A percentile compares a stretch with the other conserved stretches of the same genome.
Evolutionary conservation across 92 coral and sea anemone genomes (phyloP).

Genomic region (Actinostola sp.): DNA sequence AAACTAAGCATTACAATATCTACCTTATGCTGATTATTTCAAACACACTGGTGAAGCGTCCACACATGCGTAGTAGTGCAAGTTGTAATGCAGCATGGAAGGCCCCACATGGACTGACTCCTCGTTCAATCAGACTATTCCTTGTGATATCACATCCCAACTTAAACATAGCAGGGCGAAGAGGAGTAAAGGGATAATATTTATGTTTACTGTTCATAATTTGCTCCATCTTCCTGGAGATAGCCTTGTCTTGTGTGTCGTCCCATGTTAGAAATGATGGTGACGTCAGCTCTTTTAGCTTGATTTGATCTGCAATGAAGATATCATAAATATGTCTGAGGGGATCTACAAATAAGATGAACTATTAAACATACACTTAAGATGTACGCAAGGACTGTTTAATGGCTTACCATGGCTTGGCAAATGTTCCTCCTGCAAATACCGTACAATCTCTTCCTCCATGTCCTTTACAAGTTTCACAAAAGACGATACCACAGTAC

Average conservation of each 20-base stretch:
- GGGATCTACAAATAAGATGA: too few species aligned
- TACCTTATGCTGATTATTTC: constrained; percentile 63
- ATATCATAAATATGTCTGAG: neutral
- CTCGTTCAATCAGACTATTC: constrained; percentile 13
- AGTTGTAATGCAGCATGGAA: constrained; percentile 68
- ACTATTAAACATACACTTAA: too few species aligned
- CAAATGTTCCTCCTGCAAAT: constrained; percentile 18
- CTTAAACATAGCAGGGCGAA: constrained; percentile 38
- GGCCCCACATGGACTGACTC: constrained; percentile 64
- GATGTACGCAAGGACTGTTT: neutral
- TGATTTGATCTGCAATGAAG: constrained; percentile 30
- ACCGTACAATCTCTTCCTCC: constrained; percentile 36
- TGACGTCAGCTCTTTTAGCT: constrained; percentile 34
- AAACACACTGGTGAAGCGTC: constrained; percentile 29
- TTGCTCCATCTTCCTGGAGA: constrained; percentile 21
- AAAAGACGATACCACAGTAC: constrained; percentile 42
- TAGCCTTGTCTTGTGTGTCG: constrained; percentile 42
- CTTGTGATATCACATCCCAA: constrained; percentile 39
- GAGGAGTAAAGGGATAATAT: constrained; percentile 35
- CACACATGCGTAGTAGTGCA: constrained; percentile 46
- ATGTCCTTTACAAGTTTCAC: constrained; percentile 26
- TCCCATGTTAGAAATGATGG: constrained; percentile 47
- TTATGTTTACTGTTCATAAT: constrained; percentile 22
- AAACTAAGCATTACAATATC: too few species aligned
- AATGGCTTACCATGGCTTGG: constrained; percentile 45